A percentile compares a stretch with the other conserved stretches of the same genome.
These are phyloP conservation scores for Pseudonaja textilis DNA, from an alignment of 2,113 vertebrate genomes.

Conservation along the genomic window DNA sequence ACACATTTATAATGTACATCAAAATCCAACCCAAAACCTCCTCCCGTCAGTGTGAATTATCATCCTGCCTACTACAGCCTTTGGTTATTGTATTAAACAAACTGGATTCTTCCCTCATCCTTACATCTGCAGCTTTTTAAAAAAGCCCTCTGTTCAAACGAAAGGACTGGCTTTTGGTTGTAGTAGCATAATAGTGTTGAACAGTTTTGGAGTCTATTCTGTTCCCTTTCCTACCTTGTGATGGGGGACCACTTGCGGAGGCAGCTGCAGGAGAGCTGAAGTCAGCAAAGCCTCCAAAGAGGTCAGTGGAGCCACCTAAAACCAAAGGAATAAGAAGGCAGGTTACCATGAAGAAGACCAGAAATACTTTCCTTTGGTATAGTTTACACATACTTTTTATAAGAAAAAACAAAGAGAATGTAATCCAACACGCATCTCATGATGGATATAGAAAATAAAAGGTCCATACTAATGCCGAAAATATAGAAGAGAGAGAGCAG, in stretches of 20 bases:
- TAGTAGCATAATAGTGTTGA: neutral
- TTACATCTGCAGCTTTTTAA: neutral
- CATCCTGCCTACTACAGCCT: neutral
- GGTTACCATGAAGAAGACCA: neutral
- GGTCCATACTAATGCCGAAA: neutral
- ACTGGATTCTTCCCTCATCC: neutral
- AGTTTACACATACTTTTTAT: neutral
- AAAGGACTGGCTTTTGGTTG: neutral
- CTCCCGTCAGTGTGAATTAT: neutral
- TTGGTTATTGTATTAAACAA: neutral
- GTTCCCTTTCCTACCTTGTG: slow-evolving; percentile 73
- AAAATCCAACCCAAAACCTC: neutral
- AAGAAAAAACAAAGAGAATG: neutral
- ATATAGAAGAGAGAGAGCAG: neutral
- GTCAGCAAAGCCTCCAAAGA: slow-evolving; percentile 90
- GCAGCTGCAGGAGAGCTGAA: slow-evolving; percentile 80
- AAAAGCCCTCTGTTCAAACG: neutral
- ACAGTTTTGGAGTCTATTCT: neutral
- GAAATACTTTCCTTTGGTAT: neutral
- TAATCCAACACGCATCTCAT: neutral
- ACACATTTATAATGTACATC: neutral
- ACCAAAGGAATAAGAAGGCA: slow-evolving; percentile 47
- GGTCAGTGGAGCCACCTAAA: slow-evolving; percentile 81
- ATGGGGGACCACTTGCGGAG: slow-evolving; percentile 74
- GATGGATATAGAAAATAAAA: neutral